Conservation (phyloP, 2,797 vertebrate species). For the Merluccius polli region DNA sequence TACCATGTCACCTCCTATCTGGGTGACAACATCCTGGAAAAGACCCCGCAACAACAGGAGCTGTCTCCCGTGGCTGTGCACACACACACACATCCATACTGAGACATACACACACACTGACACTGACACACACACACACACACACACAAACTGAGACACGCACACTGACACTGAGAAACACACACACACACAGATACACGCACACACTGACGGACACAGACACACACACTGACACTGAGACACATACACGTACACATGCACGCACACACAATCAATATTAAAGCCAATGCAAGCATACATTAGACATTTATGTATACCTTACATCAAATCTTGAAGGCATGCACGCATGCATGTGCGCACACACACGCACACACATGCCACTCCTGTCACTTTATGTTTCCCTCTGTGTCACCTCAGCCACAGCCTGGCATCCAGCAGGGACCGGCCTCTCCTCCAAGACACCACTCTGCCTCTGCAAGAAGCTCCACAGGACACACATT, state of each 20-base stretch:
- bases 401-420: slow-evolving; percentile 44
- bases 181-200: not conserved
- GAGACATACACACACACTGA: not conserved
- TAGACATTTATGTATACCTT: too few species aligned
- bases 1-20: slow-evolving; percentile 30
- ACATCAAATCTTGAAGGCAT: not conserved
- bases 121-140: not conserved
- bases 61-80: not conserved
- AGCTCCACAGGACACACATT: slow-evolving; percentile 28
- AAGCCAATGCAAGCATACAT: too few species aligned
- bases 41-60: not conserved
- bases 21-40: slow-evolving; percentile 15
- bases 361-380: slow-evolving; percentile 12
- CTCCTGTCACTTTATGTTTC: slow-evolving; percentile 53
- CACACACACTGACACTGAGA: not conserved
- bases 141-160: not conserved
- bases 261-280: not conserved
- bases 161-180: not conserved
- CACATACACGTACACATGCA: not conserved
- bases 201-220: not conserved
- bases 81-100: too few species aligned
- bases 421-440: slow-evolving; percentile 34
- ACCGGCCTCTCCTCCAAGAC: not conserved
- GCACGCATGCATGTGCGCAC: slow-evolving; percentile 3
- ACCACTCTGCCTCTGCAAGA: not conserved